phyloP scores from a whole-genome alignment of 2,797 vertebrate genomes.

The Sphaeramia orbicularis region DNA sequence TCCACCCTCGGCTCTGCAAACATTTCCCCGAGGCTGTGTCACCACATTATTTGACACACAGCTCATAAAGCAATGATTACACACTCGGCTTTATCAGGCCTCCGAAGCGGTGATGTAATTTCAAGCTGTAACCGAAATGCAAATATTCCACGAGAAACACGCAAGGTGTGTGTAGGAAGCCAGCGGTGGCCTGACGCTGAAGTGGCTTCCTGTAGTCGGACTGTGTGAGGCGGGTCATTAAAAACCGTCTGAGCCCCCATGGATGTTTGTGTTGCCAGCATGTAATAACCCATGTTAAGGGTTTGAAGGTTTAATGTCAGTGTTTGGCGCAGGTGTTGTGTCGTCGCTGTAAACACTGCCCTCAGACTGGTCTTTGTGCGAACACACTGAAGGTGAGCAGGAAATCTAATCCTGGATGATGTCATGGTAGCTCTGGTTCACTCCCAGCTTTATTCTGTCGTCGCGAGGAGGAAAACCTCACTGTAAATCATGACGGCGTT shows the following conservation, averaged over 20 bases:
- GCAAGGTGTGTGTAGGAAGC: constrained; percentile 35
- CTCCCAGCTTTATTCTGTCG: constrained; percentile 42
- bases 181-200: not conserved
- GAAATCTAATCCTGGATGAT: constrained; percentile 56
- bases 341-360: constrained; percentile 61
- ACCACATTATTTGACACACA: constrained; percentile 50
- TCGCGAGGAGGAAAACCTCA: constrained; percentile 49
- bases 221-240: constrained; percentile 19
- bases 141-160: constrained; percentile 59
- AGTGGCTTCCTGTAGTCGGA: constrained; percentile 32
- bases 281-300: constrained; percentile 44
- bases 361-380: constrained; percentile 50
- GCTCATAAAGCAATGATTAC: constrained; percentile 70
- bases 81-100: constrained; percentile 64
- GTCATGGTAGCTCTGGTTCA: constrained; percentile 43
- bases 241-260: constrained; percentile 25
- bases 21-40: constrained; percentile 60
- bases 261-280: constrained; percentile 57
- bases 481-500: constrained; percentile 59
- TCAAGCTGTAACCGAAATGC: constrained; percentile 59
- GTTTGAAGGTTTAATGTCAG: constrained; percentile 39
- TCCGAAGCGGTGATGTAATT: constrained; percentile 69
- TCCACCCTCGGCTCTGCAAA: constrained; percentile 55
- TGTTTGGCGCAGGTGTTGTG: constrained; percentile 48
- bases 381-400: constrained; percentile 51